A percentile compares a stretch with the other conserved stretches of the same genome.
Conservation (phyloP, 2,797 vertebrate genomes). For the Eremophila alpestris region DNA sequence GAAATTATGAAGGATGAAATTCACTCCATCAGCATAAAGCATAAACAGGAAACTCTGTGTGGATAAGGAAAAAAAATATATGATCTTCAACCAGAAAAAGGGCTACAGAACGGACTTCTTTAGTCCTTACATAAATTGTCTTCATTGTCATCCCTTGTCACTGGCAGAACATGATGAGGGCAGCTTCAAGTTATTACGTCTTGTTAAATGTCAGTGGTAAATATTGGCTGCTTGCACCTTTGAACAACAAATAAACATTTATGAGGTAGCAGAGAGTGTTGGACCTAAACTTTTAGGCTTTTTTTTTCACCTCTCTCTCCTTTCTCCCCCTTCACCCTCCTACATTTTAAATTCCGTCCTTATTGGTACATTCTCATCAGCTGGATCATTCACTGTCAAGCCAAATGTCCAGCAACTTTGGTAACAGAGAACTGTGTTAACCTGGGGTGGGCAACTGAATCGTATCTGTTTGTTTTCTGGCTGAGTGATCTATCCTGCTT, state of each 20-base stretch:
- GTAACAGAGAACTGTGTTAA: not conserved
- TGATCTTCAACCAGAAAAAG: not conserved
- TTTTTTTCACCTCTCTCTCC: rapidly evolving
- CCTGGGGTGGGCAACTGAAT: not conserved
- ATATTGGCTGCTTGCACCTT: not conserved
- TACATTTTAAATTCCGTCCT: not conserved
- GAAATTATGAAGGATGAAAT: constrained; percentile 47
- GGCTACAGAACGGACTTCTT: not conserved
- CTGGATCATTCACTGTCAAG: not conserved
- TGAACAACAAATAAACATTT: not conserved
- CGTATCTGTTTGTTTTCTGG: not conserved
- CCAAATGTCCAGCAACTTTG: not conserved
- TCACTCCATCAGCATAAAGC: constrained; percentile 58
- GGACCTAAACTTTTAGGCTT: not conserved
- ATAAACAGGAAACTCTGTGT: constrained; percentile 32
- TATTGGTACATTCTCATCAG: not conserved
- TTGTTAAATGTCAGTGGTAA: not conserved
- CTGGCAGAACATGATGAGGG: not conserved
- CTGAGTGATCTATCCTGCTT: not conserved
- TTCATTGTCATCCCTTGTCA: not conserved
- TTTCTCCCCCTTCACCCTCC: rapidly evolving
- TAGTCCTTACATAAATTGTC: not conserved
- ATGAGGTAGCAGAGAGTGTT: not conserved
- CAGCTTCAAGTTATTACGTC: not conserved
- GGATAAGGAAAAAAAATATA: constrained; percentile 9